These are phyloP conservation scores for Semotilus atromaculatus DNA, from an alignment of 2,797 vertebrate genomes.

Conservation along the genomic window DNA sequence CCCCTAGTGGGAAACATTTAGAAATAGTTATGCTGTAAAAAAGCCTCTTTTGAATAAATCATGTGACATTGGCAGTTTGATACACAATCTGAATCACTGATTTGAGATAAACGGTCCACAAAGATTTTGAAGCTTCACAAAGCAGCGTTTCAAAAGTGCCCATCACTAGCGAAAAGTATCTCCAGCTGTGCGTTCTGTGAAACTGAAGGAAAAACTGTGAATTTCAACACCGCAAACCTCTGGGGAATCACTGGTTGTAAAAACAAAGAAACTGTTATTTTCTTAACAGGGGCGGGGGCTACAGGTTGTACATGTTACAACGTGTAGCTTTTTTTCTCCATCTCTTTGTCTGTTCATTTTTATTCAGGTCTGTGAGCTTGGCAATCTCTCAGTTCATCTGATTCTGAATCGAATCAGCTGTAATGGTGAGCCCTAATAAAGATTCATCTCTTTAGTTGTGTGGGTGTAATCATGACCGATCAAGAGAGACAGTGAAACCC, in stretches of 20 bases:
- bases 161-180: not conserved
- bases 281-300: too few relatives aligned
- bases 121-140: not conserved
- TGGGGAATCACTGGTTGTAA: not conserved
- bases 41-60: not conserved
- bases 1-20: too few relatives aligned
- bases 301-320: not conserved
- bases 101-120: not conserved
- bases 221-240: not conserved
- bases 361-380: constrained; percentile 76
- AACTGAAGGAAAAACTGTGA: not conserved
- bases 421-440: constrained; percentile 71
- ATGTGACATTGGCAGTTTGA: not conserved
- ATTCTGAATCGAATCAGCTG: constrained; percentile 72
- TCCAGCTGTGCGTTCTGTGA: not conserved
- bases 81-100: too few relatives aligned
- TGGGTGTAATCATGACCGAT: not conserved
- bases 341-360: constrained; percentile 43
- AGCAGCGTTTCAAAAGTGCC: not conserved
- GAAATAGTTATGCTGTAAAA: not conserved
- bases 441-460: not conserved
- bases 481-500: constrained; percentile 5
- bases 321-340: constrained; percentile 24
- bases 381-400: constrained; percentile 79
- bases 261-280: not conserved